phyloP scores from a whole-genome alignment of 2,113 vertebrate genomes.

The Bettongia penicillata region DNA sequence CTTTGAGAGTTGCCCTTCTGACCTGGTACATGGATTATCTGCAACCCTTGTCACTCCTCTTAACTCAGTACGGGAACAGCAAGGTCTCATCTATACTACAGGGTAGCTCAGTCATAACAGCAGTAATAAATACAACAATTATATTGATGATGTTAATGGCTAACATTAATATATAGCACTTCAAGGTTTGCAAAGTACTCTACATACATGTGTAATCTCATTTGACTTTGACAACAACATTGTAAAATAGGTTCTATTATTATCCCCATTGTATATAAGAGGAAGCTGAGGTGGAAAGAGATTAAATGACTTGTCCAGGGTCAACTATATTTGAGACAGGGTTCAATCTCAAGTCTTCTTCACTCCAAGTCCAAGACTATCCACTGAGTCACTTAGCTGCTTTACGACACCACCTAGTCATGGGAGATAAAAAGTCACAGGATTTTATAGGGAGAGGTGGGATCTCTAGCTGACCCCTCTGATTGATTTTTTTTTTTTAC shows the following conservation, averaged over 20 bases:
- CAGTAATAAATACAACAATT: neutral
- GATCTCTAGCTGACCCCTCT: neutral
- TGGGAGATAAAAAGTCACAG: neutral
- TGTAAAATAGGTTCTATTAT: neutral
- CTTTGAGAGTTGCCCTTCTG: neutral
- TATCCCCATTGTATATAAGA: neutral
- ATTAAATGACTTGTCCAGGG: neutral
- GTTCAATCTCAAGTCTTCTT: neutral
- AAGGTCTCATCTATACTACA: neutral
- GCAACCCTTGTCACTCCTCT: neutral
- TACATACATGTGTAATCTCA: neutral
- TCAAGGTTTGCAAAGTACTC: neutral
- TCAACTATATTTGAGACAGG: neutral
- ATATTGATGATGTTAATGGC: neutral
- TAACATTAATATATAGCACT: neutral
- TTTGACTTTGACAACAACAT: neutral
- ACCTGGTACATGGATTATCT: neutral
- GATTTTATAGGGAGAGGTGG: neutral
- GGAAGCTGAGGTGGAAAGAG: neutral
- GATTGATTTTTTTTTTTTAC: neutral
- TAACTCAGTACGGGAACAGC: neutral
- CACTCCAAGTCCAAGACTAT: neutral
- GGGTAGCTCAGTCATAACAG: neutral
- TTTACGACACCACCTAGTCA: neutral
- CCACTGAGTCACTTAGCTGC: neutral